Base-by-base conservation (phyloP, 2,888 invertebrate species). In the Agrotis segetum region DNA sequence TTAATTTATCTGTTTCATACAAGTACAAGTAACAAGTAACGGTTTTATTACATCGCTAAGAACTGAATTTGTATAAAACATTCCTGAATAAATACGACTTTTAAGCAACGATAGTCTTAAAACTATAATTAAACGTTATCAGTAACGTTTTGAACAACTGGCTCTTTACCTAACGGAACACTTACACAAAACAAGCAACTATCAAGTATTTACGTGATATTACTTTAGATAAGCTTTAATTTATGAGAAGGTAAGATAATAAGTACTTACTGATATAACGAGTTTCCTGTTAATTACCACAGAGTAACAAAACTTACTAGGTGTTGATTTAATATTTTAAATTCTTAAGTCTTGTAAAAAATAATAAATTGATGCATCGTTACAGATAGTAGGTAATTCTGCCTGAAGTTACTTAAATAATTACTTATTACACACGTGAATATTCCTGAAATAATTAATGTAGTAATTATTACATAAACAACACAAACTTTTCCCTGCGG, bases 141-240 rank as follows among this genome's bases (percentile, higher is more conserved):
- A 7, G 34, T 53, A 69, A 59, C 44, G 47, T 69, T 64, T 64
- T 47, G n/a, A 56, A 69, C 60, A 71, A 80, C 65, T 21, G 64
- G 44, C 50, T 56, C 59, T 71, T 73, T 71, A 17, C 66, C 52
- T 79, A 75, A 83, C 50, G 29, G 69, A 78, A 69, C 67, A 67
- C 71, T 71, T 84, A 79, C 73, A 74, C 62, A 82, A 70, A 81
- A 66, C 76, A 65, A 56, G 50, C 67, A 62, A 52, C 68, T 79
- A 67, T 53, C 47, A 49, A 59, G 24, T 67, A 71, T 67, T 74
- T 72, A 63, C 11, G 4, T 52, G 79, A 79, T 83, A 79, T 74
- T 71, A 66, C 58, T 62, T 61, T 24, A 69, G 69, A 79, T 82
- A 74, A 83, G 60, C 55, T n/a, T 13, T 19, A 66, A 84, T 79